Percentiles rank a stretch among this genome's conserved stretches.
Conservation (phyloP, 2,888 invertebrate genomes). For the Graphium colonna region DNA sequence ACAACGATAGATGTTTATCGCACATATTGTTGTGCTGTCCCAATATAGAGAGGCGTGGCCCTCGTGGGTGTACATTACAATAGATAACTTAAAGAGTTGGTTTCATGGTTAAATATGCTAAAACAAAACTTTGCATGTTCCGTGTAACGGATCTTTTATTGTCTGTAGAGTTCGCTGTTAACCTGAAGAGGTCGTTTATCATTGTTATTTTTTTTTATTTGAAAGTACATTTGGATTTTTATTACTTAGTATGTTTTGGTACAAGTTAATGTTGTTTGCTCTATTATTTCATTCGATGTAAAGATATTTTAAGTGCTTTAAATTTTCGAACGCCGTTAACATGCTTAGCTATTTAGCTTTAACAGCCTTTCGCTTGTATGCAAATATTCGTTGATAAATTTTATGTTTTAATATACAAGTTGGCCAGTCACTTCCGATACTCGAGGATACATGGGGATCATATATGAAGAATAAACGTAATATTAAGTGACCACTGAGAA, state of each 20-base stretch:
- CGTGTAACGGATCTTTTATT: constrained; percentile 64
- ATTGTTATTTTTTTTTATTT: constrained; percentile 18
- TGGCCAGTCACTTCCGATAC: too few species aligned
- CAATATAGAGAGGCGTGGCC: constrained; percentile 54
- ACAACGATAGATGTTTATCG: constrained; percentile 49
- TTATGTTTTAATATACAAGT: too few species aligned
- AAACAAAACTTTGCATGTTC: constrained; percentile 37
- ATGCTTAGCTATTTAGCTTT: too few species aligned
- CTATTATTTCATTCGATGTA: too few species aligned
- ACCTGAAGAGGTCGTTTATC: constrained; percentile 2
- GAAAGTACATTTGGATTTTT: constrained; percentile 13
- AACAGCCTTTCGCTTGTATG: too few species aligned
- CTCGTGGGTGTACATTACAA: constrained; percentile 20
- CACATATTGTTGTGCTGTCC: constrained; percentile 53
- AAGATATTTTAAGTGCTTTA: background rate
- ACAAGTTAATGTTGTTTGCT: background rate
- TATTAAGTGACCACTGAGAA: too few species aligned
- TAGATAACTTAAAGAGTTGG: constrained; percentile 33
- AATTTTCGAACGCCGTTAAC: background rate
- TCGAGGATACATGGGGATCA: too few species aligned
- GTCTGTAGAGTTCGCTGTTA: constrained; percentile 27
- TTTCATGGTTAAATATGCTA: constrained; percentile 52
- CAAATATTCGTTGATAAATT: too few species aligned
- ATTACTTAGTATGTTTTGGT: background rate
- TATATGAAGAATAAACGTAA: background rate